Conservation (phyloP, 2,888 invertebrate species). For the Drosophila subsilvestris region DNA sequence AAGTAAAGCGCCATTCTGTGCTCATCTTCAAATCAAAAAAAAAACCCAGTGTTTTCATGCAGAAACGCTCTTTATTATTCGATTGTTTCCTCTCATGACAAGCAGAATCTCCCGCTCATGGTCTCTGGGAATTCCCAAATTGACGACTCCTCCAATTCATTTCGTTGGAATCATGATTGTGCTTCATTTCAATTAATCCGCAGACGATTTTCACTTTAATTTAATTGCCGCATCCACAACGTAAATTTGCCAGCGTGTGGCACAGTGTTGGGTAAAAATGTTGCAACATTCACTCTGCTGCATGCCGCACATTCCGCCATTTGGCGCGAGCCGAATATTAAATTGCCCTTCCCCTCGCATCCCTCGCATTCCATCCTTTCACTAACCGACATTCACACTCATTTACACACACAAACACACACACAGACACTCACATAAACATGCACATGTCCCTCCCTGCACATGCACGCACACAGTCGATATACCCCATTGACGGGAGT, state of each 20-base stretch:
- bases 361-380: background rate
- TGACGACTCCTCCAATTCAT: background rate
- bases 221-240: slow-evolving; percentile 31
- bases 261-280: slow-evolving; percentile 7
- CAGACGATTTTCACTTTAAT: slow-evolving; percentile 13
- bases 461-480: background rate
- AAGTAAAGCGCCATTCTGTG: background rate
- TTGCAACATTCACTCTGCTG: slow-evolving; percentile 28
- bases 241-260: slow-evolving; percentile 7
- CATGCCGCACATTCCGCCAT: slow-evolving; percentile 32
- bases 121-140: background rate
- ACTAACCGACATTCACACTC: background rate
- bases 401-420: slow-evolving; percentile 21
- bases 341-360: slow-evolving; percentile 1
- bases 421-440: background rate
- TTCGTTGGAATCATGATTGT: background rate
- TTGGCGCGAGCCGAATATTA: slow-evolving; percentile 48
- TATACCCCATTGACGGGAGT: slow-evolving; percentile 19
- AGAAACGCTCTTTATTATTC: background rate
- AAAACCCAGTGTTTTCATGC: background rate
- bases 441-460: background rate
- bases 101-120: too few species aligned
- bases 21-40: background rate
- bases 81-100: background rate
- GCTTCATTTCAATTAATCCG: slow-evolving; percentile 28